A percentile compares a stretch with the other conserved stretches of the same genome.
Evolutionary conservation across 2,113 vertebrate species (phyloP).

Genomic region (Cochlearius cochlearius): DNA sequence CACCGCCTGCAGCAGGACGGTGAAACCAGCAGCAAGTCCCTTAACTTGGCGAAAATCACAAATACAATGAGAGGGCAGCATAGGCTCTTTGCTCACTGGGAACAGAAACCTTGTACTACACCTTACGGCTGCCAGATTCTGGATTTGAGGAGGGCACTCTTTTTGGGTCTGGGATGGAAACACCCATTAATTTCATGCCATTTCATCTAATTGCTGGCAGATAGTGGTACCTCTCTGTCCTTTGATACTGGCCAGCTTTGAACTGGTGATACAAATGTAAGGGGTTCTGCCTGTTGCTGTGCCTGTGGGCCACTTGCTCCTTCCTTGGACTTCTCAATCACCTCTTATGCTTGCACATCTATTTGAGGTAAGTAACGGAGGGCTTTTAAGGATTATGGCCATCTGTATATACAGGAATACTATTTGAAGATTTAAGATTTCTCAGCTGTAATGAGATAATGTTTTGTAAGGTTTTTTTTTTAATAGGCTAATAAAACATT

Average conservation of each 20-base stretch:
- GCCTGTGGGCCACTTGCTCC: neutral
- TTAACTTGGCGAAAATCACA: neutral
- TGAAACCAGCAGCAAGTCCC: neutral
- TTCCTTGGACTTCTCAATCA: neutral
- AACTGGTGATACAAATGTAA: neutral
- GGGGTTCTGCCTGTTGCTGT: neutral
- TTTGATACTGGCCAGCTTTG: neutral
- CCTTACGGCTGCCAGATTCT: neutral
- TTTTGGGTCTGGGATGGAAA: neutral
- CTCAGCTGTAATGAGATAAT: neutral
- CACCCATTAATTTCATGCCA: neutral
- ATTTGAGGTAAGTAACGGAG: neutral
- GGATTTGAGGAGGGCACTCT: neutral
- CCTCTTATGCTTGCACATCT: neutral
- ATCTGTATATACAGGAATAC: neutral
- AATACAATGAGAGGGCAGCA: rapidly evolving
- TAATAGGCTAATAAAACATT: neutral
- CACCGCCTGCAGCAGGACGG: no score
- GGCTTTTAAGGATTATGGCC: neutral
- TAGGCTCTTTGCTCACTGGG: neutral
- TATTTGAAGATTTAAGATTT: neutral
- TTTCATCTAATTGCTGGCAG: neutral
- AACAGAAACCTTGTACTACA: neutral
- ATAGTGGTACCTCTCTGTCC: neutral
- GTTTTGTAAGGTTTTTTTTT: neutral